These are phyloP conservation scores for Pavo muticus DNA, from an alignment of 2,113 vertebrate species.

Conservation along the genomic window DNA sequence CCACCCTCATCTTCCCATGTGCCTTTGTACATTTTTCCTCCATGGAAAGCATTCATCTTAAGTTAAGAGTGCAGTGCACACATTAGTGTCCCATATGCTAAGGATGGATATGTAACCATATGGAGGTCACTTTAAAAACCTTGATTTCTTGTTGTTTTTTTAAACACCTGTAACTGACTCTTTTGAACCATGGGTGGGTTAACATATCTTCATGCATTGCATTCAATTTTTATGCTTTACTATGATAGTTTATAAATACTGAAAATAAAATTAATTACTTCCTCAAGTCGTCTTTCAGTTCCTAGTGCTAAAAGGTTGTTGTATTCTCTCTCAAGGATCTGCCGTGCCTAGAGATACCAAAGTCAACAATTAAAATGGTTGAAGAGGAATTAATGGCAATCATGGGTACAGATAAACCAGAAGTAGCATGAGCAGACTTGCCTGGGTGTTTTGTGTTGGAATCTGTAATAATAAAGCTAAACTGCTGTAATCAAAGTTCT, in stretches of 20 bases:
- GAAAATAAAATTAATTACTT: constrained; percentile 84
- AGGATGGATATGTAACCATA: background rate
- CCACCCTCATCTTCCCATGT: background rate
- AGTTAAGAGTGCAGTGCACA: background rate
- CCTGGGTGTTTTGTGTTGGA: constrained; percentile 97
- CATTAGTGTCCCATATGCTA: background rate
- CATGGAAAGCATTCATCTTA: background rate
- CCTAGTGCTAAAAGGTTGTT: constrained; percentile 98
- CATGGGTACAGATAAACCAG: background rate
- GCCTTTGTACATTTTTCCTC: background rate
- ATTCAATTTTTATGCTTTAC: background rate
- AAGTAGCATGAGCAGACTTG: constrained; percentile 50
- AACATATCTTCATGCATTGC: constrained; percentile 36
- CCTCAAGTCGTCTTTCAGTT: constrained; percentile 95
- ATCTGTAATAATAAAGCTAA: constrained; percentile 97
- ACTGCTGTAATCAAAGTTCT: constrained; percentile 99
- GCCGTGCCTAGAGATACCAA: constrained; percentile 89
- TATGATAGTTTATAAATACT: constrained; percentile 9
- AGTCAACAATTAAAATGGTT: constrained; percentile 55
- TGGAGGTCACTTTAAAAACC: background rate
- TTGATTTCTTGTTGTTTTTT: background rate
- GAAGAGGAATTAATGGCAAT: constrained; percentile 4
- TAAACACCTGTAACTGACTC: background rate
- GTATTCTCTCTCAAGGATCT: constrained; percentile 99
- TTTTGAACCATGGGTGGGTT: background rate